Evolutionary conservation across 2,113 vertebrate species (phyloP), one percentile per base, ranked within the genome.

Genomic region (Embiotoca jacksoni): DNA sequence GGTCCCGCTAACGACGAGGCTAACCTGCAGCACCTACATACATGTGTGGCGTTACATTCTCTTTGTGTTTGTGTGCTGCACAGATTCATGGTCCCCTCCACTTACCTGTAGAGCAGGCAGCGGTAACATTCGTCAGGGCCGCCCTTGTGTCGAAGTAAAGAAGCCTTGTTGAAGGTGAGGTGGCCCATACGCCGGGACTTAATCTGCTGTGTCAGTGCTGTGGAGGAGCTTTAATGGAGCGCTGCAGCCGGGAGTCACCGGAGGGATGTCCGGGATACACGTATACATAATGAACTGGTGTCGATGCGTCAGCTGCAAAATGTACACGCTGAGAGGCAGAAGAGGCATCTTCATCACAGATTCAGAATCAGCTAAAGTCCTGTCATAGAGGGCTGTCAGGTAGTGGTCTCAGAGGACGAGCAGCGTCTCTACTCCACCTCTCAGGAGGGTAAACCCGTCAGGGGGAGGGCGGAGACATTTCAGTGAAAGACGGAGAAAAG

Each of bases 141-240:
- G 49, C 64, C 50, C 44, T 75, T 75, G 49, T 57, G 58, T 47
- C 8, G 44, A 39, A 64, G n/a, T 72, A 30, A 23, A 23, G 23
- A 23, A 75, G 52, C 13, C 36, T 23, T 53, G 64, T 63, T 75
- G 64, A 75, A 79, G 70, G 70, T 75, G 64, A 79, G 75, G 57
- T 58, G 74, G 53, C 56, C 62, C 58, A 47, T 68, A 53, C 58
- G 15, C 5, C 63, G 49, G 50, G 33, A 46, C 23, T 11, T 39
- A 50, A 68, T 57, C 41, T 49, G 3, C 47, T 56, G 32, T 50
- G 63, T 52, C 62, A 37, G 41, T 55, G 32, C 52, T 49, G 62
- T 49, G 33, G 3, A 50, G 35, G 44, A 23, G 60, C 56, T 54
- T 13, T 61, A 54, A 55, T 67, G 56, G 62, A 50, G 32, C 30